Conservation (phyloP, 2,113 vertebrate genomes). For the Anhinga anhinga region DNA sequence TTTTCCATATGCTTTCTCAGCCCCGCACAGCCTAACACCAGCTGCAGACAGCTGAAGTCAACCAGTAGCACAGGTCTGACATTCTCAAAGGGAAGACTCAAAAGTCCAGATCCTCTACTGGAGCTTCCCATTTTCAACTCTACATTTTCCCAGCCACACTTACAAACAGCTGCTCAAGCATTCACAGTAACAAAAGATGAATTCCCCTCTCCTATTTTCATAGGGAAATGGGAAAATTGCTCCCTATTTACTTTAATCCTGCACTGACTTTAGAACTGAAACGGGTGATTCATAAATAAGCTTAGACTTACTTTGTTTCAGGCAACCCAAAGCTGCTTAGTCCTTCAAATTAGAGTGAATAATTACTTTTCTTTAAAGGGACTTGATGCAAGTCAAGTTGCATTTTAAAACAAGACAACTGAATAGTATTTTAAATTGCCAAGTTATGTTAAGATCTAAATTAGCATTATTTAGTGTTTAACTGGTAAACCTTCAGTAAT, state of each 20-base stretch:
- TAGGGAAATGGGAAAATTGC: not conserved
- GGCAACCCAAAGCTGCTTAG: not conserved
- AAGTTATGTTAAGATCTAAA: not conserved
- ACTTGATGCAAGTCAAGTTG: not conserved
- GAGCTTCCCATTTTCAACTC: not conserved
- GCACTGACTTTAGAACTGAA: not conserved
- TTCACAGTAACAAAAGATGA: not conserved
- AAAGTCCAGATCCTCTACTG: not conserved
- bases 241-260: not conserved
- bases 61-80: too few relatives aligned
- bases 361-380: not conserved
- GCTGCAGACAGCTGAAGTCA: not conserved
- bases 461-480: not conserved
- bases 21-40: not conserved
- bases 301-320: not conserved
- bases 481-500: not conserved
- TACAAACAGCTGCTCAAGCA: not conserved
- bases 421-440: not conserved
- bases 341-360: not conserved
- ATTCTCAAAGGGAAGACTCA: not conserved
- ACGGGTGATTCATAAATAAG: not conserved
- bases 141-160: accelerated
- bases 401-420: not conserved
- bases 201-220: not conserved
- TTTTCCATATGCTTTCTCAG: accelerated